phyloP scores from a whole-genome alignment of 1,140 invertebrate species.

The Mercenaria mercenaria region DNA sequence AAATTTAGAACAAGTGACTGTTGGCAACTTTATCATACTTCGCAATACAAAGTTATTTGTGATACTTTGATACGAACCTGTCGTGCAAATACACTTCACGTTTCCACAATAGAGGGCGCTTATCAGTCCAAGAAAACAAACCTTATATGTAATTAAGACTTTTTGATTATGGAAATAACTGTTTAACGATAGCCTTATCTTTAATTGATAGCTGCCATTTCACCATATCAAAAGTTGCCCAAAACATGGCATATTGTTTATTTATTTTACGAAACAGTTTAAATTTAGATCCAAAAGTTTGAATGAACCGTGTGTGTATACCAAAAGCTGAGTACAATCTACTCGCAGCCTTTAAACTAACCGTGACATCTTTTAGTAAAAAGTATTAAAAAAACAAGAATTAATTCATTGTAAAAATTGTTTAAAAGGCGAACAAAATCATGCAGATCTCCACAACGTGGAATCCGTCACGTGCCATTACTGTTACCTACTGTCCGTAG shows the following conservation, averaged over 20 bases:
- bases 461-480: too few relatives aligned
- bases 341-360: too few relatives aligned
- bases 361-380: too few relatives aligned
- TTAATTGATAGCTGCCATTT: constrained; percentile 10
- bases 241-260: constrained; percentile 5
- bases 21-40: too few relatives aligned
- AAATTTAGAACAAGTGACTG: too few relatives aligned
- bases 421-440: too few relatives aligned
- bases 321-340: too few relatives aligned
- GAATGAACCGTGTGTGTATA: background rate
- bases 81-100: background rate
- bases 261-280: constrained; percentile 7
- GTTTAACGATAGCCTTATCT: constrained; percentile 34
- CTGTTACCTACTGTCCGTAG: too few relatives aligned
- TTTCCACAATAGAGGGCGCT: constrained; percentile 3
- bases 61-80: background rate
- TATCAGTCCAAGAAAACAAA: background rate
- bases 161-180: background rate
- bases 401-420: too few relatives aligned
- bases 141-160: constrained; percentile 6
- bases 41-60: too few relatives aligned
- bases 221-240: constrained; percentile 13
- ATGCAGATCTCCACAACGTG: too few relatives aligned
- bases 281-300: background rate
- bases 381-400: too few relatives aligned